Conservation (phyloP, 2,797 vertebrate species). For the Molothrus aeneus region DNA sequence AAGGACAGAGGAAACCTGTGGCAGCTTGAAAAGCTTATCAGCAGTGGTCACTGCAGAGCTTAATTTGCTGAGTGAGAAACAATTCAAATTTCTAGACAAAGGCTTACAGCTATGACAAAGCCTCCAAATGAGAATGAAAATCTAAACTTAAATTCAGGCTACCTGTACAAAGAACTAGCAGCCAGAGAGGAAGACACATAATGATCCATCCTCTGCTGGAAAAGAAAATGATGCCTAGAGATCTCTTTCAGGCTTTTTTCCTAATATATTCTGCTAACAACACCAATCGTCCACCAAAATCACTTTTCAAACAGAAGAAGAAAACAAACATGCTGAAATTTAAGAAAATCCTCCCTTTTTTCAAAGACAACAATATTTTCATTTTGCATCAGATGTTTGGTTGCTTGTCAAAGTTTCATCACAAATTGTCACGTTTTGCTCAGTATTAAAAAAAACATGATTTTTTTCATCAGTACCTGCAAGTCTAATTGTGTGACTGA, state of each 20-base stretch:
- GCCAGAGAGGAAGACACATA: neutral
- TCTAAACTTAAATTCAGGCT: neutral
- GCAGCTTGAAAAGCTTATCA: neutral
- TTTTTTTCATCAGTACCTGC: neutral
- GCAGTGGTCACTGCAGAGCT: neutral
- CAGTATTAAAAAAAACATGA: neutral
- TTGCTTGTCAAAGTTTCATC: neutral
- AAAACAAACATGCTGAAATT: neutral
- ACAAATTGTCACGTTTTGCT: neutral
- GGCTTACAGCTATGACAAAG: neutral
- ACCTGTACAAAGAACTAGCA: neutral
- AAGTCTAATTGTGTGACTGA: neutral
- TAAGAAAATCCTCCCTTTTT: neutral
- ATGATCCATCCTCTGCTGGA: neutral
- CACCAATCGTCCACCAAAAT: neutral
- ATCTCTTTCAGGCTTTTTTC: neutral
- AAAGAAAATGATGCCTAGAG: neutral
- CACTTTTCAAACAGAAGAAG: neutral
- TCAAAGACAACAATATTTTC: neutral
- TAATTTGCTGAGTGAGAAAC: neutral
- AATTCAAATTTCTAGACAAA: neutral
- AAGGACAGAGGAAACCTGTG: neutral
- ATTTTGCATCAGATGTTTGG: neutral
- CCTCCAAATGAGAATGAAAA: neutral
- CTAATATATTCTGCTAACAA: neutral